Evolutionary conservation across 2,797 vertebrate species (phyloP).

Genomic region (Erpetoichthys calabaricus): DNA sequence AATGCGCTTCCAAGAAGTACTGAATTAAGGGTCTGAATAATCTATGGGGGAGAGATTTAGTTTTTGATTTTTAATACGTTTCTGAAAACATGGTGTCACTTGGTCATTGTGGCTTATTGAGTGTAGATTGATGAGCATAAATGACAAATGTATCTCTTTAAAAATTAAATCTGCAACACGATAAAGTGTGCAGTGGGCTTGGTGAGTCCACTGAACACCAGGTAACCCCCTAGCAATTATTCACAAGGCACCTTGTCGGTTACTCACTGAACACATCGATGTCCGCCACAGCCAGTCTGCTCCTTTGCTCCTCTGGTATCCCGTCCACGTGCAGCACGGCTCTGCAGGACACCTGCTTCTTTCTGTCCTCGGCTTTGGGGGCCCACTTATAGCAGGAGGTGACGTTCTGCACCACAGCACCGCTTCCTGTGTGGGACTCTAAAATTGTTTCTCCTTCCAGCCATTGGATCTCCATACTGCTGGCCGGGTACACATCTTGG

Average conservation of each 20-base stretch:
- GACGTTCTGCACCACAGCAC: constrained; percentile 36
- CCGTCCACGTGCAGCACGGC: constrained; percentile 36
- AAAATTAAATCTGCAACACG: too few relatives aligned
- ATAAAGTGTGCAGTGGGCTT: too few relatives aligned
- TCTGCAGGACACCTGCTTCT: constrained; percentile 46
- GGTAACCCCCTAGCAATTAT: too few relatives aligned
- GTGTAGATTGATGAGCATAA: too few relatives aligned
- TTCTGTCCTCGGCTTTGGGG: constrained; percentile 30
- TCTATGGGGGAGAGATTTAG: too few relatives aligned
- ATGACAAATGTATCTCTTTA: too few relatives aligned
- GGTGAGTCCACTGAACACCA: too few relatives aligned
- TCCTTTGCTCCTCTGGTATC: constrained; percentile 19
- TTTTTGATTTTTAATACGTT: too few relatives aligned
- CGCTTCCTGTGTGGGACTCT: constrained; percentile 13
- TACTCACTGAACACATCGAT: constrained; percentile 64
- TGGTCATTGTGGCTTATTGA: too few relatives aligned
- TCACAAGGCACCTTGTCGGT: not conserved
- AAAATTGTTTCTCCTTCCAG: constrained; percentile 25
- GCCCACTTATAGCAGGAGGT: constrained; percentile 25
- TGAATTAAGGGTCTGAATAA: too few relatives aligned
- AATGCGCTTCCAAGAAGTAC: too few relatives aligned
- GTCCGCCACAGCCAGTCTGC: constrained; percentile 25
- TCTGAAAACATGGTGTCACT: too few relatives aligned
- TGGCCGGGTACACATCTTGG: constrained; percentile 43
- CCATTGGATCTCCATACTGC: constrained; percentile 46